Evolutionary conservation across 1,140 invertebrate genomes (phyloP).

Genomic region (Drosophila littoralis): DNA sequence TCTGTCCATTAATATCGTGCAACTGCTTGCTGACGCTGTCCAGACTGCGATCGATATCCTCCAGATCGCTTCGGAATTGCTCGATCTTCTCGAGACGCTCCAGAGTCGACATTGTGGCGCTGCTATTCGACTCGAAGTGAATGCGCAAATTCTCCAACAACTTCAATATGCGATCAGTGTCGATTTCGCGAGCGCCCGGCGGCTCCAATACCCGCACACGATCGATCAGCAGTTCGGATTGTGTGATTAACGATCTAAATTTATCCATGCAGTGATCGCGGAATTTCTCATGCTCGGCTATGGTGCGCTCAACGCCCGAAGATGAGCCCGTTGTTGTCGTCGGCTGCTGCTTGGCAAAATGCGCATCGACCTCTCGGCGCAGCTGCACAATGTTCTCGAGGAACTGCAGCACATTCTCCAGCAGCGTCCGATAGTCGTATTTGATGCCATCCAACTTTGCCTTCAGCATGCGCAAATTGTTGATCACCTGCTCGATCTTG

Average conservation of each 20-base stretch:
- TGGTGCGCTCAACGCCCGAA: slow-evolving; percentile 65
- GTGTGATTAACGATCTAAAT: slow-evolving; percentile 84
- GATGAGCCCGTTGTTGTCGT: slow-evolving; percentile 15
- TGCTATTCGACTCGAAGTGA: slow-evolving; percentile 81
- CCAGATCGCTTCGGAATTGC: slow-evolving; percentile 87
- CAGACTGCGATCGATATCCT: slow-evolving; percentile 90
- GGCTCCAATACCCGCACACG: slow-evolving; percentile 87
- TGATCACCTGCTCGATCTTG: slow-evolving; percentile 87
- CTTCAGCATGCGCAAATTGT: slow-evolving; percentile 79
- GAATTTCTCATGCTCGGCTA: slow-evolving; percentile 83
- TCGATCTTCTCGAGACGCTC: slow-evolving; percentile 88
- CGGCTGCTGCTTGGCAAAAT: slow-evolving; percentile 57
- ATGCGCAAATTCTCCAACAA: slow-evolving; percentile 86
- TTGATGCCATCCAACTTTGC: slow-evolving; percentile 88
- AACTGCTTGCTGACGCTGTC: slow-evolving; percentile 89
- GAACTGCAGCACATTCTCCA: slow-evolving; percentile 87
- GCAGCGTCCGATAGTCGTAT: slow-evolving; percentile 90
- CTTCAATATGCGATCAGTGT: slow-evolving; percentile 89
- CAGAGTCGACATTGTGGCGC: slow-evolving; percentile 88
- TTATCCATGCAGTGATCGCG: slow-evolving; percentile 82
- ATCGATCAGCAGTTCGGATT: slow-evolving; percentile 83
- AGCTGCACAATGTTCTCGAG: slow-evolving; percentile 74
- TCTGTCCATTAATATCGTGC: slow-evolving; percentile 87
- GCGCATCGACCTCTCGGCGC: slow-evolving; percentile 73
- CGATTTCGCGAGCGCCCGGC: slow-evolving; percentile 87